Evolutionary conservation across 2,888 invertebrate species (phyloP), one percentile per base, ranked within the genome.

Genomic region (Idaea aversata): DNA sequence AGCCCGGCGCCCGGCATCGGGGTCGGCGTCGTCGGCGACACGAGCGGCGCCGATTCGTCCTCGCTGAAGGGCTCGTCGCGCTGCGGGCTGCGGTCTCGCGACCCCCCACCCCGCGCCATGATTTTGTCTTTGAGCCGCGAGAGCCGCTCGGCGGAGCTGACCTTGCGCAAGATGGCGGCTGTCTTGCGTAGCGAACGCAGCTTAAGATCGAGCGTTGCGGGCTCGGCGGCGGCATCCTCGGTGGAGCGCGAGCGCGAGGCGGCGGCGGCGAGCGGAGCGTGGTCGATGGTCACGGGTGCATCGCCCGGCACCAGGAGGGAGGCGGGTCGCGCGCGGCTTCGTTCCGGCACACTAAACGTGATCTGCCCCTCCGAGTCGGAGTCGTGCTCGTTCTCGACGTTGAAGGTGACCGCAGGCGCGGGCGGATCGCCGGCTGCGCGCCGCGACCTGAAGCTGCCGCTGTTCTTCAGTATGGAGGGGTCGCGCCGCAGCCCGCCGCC

Each of bases 21-120:
- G 61, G 59, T 61, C 13, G 65, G 57, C 61, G 68, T 72, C 61
- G 87, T 75, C 69, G 91, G 89, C 7, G 93, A 92, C 71, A 94
- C 93, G 6, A 96, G 95, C 68, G 96, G 91, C 66, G 95, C 95
- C 3, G 96, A 95, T 73, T 96, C 96, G 81, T 95, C 95, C 80
- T 95, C 95, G 81, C 94, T 93, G 69, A 86, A 84, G 59, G 81
- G 72, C 61, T 86, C 87, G 64, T 84, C 85, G 69, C 85, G 86
- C 67, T 79, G 70, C 66, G 88, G 90, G 72, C 86, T 90, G 72
- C 88, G 87, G 34, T 90, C 90, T 59, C 87, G 87, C n/a, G 88
- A 88, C 7, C 83, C 83, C 63, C 81, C 80, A 59, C 84, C 83
- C 67, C 87, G 84, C 58, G 84, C 71, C 82, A 90, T 74, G 15